phyloP scores from a whole-genome alignment of 2,888 invertebrate species.

The Lithosia quadra region DNA sequence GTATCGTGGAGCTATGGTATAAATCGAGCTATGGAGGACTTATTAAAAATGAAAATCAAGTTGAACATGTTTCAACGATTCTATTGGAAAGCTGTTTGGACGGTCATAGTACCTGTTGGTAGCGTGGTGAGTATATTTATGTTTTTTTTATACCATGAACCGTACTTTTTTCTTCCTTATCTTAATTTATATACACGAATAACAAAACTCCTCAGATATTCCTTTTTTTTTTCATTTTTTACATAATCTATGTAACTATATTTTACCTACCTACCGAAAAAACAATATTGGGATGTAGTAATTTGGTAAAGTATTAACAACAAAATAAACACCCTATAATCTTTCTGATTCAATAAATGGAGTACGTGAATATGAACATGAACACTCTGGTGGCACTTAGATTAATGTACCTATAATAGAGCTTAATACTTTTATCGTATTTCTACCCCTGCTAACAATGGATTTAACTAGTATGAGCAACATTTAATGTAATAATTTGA shows the following conservation, averaged over 20 bases:
- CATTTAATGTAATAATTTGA: too few species aligned
- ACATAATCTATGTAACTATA: not conserved
- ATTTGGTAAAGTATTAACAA: not conserved
- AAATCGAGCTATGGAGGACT: conserved; percentile 85
- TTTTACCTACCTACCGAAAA: too few species aligned
- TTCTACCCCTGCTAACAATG: not conserved
- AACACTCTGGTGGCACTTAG: not conserved
- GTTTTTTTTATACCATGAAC: not conserved
- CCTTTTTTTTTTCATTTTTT: not conserved
- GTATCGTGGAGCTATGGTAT: conserved; percentile 91
- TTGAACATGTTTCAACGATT: conserved; percentile 85
- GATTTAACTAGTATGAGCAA: not conserved
- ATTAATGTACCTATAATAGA: too few species aligned
- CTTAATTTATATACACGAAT: not conserved
- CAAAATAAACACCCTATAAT: not conserved
- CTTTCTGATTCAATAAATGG: not conserved
- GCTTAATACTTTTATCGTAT: not conserved
- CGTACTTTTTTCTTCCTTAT: not conserved
- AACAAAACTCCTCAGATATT: not conserved
- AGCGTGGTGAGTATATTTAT: conserved; percentile 89
- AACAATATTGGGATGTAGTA: not conserved
- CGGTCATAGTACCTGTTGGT: conserved; percentile 89
- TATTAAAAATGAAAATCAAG: conserved; percentile 89
- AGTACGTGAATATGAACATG: not conserved
- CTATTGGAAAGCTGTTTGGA: conserved; percentile 93